Percentiles rank a stretch among this genome's conserved stretches.
These are phyloP conservation scores for Eulemur rufifrons DNA, from an alignment of 2,113 vertebrate species.

Conservation along the genomic window DNA sequence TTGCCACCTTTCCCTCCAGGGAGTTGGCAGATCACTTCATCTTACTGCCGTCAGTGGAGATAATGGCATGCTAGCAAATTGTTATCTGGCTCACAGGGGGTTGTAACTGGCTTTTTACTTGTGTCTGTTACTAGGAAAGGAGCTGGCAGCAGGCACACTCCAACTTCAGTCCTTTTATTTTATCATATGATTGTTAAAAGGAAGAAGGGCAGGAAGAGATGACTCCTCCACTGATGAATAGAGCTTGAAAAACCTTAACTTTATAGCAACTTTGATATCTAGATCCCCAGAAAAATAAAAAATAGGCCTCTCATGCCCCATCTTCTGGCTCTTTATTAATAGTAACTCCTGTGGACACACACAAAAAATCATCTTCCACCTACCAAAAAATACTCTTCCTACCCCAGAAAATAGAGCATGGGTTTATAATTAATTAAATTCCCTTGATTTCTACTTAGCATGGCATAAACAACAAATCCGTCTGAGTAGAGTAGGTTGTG, in stretches of 20 bases:
- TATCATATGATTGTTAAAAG: neutral
- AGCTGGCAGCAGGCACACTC: neutral
- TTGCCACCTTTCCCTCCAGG: neutral
- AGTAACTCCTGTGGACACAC: neutral
- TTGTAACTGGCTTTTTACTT: constrained; percentile 10
- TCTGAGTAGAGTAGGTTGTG: neutral
- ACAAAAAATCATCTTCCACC: neutral
- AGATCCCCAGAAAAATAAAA: neutral
- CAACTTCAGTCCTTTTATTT: neutral
- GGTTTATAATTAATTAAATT: neutral
- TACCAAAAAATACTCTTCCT: neutral
- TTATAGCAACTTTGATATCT: neutral
- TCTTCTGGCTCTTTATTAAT: neutral
- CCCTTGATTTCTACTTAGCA: neutral
- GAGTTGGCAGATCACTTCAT: neutral
- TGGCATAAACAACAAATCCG: neutral
- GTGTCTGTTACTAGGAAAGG: neutral
- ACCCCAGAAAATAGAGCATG: neutral
- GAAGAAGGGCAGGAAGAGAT: neutral
- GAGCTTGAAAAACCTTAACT: neutral
- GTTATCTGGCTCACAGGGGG: neutral
- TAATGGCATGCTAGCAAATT: neutral
- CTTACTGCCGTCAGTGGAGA: neutral
- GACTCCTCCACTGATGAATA: neutral
- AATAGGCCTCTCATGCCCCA: neutral